A percentile compares a stretch with the other conserved stretches of the same genome.
Evolutionary conservation across 2,797 vertebrate genomes (phyloP).

Genomic region (Oreonectes daqikongensis): DNA sequence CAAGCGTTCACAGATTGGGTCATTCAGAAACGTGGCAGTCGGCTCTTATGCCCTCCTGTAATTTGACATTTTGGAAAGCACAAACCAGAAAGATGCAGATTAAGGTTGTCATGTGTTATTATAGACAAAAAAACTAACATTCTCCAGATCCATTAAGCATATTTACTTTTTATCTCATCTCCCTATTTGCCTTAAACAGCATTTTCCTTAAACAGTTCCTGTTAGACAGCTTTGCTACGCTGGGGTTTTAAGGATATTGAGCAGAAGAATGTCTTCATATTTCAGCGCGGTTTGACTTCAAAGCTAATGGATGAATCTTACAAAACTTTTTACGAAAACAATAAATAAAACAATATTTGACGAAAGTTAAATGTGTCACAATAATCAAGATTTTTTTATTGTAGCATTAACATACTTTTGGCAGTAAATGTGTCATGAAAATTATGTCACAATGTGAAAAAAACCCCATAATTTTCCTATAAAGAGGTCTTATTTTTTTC

Average conservation of each 20-base stretch:
- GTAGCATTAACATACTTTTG: too few relatives aligned
- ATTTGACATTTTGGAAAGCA: conserved; percentile 39
- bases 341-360: neutral
- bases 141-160: neutral
- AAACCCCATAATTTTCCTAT: neutral
- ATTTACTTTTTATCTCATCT: neutral
- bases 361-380: too few relatives aligned
- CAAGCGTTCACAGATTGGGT: neutral
- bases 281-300: neutral
- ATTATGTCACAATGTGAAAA: neutral
- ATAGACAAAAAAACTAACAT: neutral
- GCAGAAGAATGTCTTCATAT: conserved; percentile 52
- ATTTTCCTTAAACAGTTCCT: conserved; percentile 26
- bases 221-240: conserved; percentile 52
- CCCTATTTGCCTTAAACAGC: conserved; percentile 68
- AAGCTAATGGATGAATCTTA: conserved; percentile 5
- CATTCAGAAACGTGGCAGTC: neutral
- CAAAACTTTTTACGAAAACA: neutral
- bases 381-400: too few relatives aligned
- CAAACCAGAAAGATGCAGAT: conserved; percentile 39
- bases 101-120: neutral
- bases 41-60: neutral
- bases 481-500: too few relatives aligned
- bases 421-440: too few relatives aligned
- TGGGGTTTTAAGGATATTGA: conserved; percentile 46